These are phyloP conservation scores for Catharus minimus DNA, from an alignment of 2,113 vertebrate species.

Conservation along the genomic window DNA sequence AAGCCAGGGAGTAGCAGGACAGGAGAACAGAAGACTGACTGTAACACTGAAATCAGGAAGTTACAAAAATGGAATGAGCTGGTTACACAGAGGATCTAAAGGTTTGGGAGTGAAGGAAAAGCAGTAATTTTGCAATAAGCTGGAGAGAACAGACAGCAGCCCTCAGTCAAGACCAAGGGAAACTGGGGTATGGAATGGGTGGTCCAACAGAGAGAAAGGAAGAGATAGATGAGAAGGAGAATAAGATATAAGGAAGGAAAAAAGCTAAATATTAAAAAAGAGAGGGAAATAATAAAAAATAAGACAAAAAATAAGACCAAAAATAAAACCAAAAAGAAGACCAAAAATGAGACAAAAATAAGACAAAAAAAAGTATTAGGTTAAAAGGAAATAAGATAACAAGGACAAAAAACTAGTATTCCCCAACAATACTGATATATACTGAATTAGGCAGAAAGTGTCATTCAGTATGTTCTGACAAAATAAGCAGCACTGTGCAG, in stretches of 20 bases:
- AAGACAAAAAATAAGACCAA: not conserved
- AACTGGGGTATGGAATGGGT: accelerated
- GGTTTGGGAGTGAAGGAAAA: not conserved
- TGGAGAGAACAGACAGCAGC: not conserved
- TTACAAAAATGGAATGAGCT: not conserved
- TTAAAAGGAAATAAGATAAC: not conserved
- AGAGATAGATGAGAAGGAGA: not conserved
- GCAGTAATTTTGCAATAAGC: not conserved
- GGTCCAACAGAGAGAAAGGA: not conserved
- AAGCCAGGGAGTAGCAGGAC: not conserved
- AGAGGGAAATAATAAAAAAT: not conserved
- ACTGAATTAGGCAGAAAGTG: constrained; percentile 27
- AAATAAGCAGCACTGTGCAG: constrained; percentile 19
- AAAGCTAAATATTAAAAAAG: not conserved
- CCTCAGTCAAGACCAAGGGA: not conserved
- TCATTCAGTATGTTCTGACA: constrained; percentile 20
- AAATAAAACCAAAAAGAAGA: not conserved
- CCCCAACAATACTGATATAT: not conserved
- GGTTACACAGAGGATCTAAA: not conserved
- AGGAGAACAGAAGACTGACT: not conserved
- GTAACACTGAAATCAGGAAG: not conserved
- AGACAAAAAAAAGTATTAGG: not conserved
- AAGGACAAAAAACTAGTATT: not conserved
- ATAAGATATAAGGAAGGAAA: not conserved
- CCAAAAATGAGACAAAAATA: not conserved